Evolutionary conservation across 2,888 invertebrate genomes (phyloP).

Genomic region (Leptarthrus brevirostris): DNA sequence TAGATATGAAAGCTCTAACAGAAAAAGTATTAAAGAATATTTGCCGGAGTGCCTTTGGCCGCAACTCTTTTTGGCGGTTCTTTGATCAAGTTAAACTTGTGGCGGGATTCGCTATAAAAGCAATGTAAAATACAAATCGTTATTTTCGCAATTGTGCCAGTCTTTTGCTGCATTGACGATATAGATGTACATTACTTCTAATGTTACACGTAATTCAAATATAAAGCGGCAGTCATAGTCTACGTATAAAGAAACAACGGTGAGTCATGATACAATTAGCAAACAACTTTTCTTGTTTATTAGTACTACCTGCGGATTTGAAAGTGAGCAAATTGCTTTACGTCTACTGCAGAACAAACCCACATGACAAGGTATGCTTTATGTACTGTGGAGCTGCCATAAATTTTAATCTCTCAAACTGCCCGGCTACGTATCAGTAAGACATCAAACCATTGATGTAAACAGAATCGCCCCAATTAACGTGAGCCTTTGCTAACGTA

Average conservation of each 20-base stretch:
- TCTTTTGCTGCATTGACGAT: no score
- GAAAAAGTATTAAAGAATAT: no score
- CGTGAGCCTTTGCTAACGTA: background rate
- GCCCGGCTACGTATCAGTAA: constrained; percentile 10
- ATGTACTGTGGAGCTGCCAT: constrained; percentile 25
- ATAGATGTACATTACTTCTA: no score
- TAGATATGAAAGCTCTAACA: no score
- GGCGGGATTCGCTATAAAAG: no score
- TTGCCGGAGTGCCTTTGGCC: no score
- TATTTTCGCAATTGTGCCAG: no score
- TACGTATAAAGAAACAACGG: background rate
- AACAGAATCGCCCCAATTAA: constrained; percentile 19
- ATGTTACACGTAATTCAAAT: no score
- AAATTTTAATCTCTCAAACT: constrained; percentile 9
- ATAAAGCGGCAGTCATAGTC: background rate
- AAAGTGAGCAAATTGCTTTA: constrained; percentile 18
- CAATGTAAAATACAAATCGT: no score
- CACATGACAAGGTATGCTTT: constrained; percentile 25
- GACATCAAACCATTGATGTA: constrained; percentile 12
- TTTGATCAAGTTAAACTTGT: no score
- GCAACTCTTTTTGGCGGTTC: no score
- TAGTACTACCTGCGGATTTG: constrained; percentile 27
- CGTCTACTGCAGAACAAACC: background rate
- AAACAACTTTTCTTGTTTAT: constrained; percentile 24
- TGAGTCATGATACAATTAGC: constrained; percentile 40